These are phyloP conservation scores for Plotosus lineatus DNA, from an alignment of 2,113 vertebrate genomes.

Conservation along the genomic window DNA sequence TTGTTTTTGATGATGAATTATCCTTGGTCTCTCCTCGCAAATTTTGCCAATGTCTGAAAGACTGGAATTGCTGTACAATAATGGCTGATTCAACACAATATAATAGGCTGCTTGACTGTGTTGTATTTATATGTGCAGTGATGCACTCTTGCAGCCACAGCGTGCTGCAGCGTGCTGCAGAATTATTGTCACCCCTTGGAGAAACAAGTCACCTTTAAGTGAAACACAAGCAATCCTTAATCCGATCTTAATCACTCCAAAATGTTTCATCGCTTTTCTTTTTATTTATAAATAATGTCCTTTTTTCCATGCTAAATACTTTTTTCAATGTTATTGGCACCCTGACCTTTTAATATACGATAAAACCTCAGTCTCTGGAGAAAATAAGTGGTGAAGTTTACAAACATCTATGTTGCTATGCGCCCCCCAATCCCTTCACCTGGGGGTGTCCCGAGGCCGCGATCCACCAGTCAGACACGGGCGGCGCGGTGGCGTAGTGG, in stretches of 20 bases:
- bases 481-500: too few relatives aligned
- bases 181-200: neutral
- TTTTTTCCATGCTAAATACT: neutral
- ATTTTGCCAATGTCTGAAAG: neutral
- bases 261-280: neutral
- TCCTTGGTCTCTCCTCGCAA: neutral
- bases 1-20: neutral
- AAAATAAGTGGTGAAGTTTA: too few relatives aligned
- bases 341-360: neutral
- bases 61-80: too few relatives aligned
- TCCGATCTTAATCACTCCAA: neutral
- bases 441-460: too few relatives aligned
- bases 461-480: too few relatives aligned
- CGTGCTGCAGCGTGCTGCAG: too few relatives aligned
- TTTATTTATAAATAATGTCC: neutral
- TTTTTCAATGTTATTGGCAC: neutral
- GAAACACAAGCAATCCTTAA: too few relatives aligned
- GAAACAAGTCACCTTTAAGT: neutral
- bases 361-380: neutral
- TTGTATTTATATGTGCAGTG: neutral
- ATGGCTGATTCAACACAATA: neutral
- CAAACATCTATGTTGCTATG: too few relatives aligned
- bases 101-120: neutral
- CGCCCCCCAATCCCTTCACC: too few relatives aligned
- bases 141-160: neutral